Evolutionary conservation across 2,797 vertebrate species (phyloP), one percentile per base, ranked within the genome.

Genomic region (Erpetoichthys calabaricus): DNA sequence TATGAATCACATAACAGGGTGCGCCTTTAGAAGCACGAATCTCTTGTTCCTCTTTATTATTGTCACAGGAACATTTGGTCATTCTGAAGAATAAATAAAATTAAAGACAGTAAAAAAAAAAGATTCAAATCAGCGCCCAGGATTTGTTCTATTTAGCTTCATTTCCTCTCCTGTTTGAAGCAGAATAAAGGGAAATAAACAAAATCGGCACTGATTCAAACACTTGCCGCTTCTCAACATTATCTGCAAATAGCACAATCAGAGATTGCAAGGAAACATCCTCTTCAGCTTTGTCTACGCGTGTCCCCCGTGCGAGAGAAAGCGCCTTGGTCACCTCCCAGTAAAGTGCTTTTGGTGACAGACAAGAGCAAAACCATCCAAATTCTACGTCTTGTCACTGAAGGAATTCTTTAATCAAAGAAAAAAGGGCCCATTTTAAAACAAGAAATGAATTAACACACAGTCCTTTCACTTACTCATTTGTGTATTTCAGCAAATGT

Each of bases 211-310:
- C 7, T 7, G 25, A 25, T 25, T 25, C 25, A 49, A 7, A 3
- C 47, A 49, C 47, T 49, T n/a, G 7, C 47, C 47, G n/a, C n/a
- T 49, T 49, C 47, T 49, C 4, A 49, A n/a, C 5, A n/a, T 49
- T 49, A 49, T 49, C 47, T 49, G 47, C 47, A 49, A 49, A 49
- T n/a, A 49, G 47, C 47, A 49, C 47, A 49, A 49, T n/a, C n/a
- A n/a, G 47, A 49, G 47, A 49, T 7, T 7, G 47, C n/a, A n/a
- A 49, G 47, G 47, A 49, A 49, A 49, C 47, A n/a, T 49, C 1
- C 47, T 25, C 25, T 25, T 25, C 7, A 49, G 47, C n/a, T 49
- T 7, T 49, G 47, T 49, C 47, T 49, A 49, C 7, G 47, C 3
- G 47, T 3, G 5, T 49, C 47, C 47, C 47, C 25, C 25, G 2